Conservation (phyloP, 2,797 vertebrate genomes). For the Malacoraja senta region DNA sequence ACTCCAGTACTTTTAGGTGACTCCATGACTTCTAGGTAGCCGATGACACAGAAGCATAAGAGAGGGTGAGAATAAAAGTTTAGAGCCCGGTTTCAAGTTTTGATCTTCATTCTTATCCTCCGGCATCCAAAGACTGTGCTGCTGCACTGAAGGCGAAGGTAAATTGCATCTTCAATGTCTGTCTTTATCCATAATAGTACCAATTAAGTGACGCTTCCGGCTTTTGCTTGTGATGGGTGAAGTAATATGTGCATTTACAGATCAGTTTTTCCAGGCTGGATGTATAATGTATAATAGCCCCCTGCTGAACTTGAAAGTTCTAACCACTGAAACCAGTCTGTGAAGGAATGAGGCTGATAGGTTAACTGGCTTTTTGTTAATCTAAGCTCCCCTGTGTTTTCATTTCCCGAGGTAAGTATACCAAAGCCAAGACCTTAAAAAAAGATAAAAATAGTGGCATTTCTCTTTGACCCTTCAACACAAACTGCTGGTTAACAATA, state of each 20-base stretch:
- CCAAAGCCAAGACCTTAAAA: not conserved
- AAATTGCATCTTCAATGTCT: too few relatives aligned
- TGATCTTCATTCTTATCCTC: too few relatives aligned
- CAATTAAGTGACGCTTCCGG: not conserved
- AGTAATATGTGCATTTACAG: not conserved
- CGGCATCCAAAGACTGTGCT: too few relatives aligned
- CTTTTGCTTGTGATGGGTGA: not conserved
- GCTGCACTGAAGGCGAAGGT: too few relatives aligned
- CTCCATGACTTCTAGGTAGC: too few relatives aligned
- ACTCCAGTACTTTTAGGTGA: too few relatives aligned
- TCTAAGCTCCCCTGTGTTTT: not conserved
- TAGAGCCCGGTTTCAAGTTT: too few relatives aligned
- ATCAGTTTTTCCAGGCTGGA: not conserved
- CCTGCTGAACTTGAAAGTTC: not conserved
- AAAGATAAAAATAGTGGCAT: not conserved
- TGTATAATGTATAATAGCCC: not conserved
- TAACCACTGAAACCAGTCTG: not conserved
- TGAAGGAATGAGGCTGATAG: not conserved
- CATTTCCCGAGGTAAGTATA: not conserved
- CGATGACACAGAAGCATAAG: too few relatives aligned
- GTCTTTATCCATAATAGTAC: not conserved
- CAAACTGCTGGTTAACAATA: not conserved
- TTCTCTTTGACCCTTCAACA: conserved; percentile 1
- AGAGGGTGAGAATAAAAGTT: too few relatives aligned
- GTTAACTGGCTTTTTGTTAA: not conserved